Evolutionary conservation across 2,888 invertebrate genomes (phyloP), one percentile per base, ranked within the genome.

Genomic region (Caenorhabditis sp.): DNA sequence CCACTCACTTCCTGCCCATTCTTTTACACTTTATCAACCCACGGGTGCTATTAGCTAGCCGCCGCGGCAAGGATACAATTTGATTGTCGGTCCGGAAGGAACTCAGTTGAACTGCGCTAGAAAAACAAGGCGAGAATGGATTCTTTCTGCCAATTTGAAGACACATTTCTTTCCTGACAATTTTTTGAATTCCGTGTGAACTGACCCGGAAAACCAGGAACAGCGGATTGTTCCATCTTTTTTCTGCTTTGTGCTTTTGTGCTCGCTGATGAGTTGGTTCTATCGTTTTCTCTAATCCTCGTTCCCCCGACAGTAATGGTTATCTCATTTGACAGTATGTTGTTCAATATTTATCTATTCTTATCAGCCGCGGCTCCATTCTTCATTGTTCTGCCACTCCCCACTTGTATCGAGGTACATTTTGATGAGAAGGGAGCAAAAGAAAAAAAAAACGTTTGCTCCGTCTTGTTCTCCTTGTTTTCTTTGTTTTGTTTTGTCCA

Each of bases 21-120:
- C 76, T 76, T 76, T 76, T 76, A 76, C 76, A 76, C 76, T 76
- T 76, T 67, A 76, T 76, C 76, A 76, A 76, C 76, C 76, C 67
- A 76, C 76, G 76, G 67, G 67, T 67, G 76, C 61, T 67, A 76
- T 76, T 76, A 76, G 76, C 76, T 51, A 67, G 76, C 55, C 53
- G 60, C 67, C 51, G 67, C 50, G 44, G 65, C 51, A 28, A 56
- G 56, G 35, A 60, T 76, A 61, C 67, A 76, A 67, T 76, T 76
- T 76, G 67, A 76, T 76, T 67, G 60, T 53, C 60, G 61, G 67
- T 61, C 67, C 51, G 67, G 32, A 65, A 74, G 44, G 55, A 65
- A 70, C 40, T 32, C 5, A 32, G 24, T 47, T 60, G 64, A 22
- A 62, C 32, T 18, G 35, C 24, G 13, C 11, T 1, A 40, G 15